phyloP scores from a whole-genome alignment of 92 coral and sea anemone genomes.

The Phenganax stokvisi region DNA sequence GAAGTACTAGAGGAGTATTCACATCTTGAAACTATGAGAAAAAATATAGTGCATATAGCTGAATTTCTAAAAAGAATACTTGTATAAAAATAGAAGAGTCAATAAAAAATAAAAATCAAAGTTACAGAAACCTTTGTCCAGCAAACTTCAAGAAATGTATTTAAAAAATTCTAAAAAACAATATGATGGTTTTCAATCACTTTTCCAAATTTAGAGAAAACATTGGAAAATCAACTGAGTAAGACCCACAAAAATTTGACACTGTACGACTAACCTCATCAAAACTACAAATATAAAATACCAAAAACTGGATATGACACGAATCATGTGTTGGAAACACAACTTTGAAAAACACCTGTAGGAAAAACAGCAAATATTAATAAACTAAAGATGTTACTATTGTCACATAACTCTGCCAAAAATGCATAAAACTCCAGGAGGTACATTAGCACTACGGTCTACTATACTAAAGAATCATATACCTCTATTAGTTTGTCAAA shows the following conservation, averaged over 20 bases:
- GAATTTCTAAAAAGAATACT: neutral
- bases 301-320: constrained; percentile 78
- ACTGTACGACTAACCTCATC: constrained; percentile 54
- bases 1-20: constrained; percentile 63
- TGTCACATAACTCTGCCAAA: neutral
- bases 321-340: constrained; percentile 84
- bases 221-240: too few relatives aligned
- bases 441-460: neutral
- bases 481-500: constrained; percentile 66
- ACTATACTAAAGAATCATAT: neutral
- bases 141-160: constrained; percentile 74
- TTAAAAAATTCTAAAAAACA: constrained; percentile 56
- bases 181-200: neutral
- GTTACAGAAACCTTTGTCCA: constrained; percentile 70
- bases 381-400: neutral
- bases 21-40: constrained; percentile 63
- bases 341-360: constrained; percentile 77
- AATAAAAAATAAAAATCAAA: neutral
- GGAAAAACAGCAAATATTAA: neutral
- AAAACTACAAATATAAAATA: constrained; percentile 72
- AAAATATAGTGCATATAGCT: neutral
- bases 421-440: neutral
- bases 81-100: neutral
- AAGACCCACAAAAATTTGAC: neutral
- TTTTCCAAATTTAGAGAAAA: neutral